Conservation (phyloP, 2,888 invertebrate genomes). For the Apantesis nais region DNA sequence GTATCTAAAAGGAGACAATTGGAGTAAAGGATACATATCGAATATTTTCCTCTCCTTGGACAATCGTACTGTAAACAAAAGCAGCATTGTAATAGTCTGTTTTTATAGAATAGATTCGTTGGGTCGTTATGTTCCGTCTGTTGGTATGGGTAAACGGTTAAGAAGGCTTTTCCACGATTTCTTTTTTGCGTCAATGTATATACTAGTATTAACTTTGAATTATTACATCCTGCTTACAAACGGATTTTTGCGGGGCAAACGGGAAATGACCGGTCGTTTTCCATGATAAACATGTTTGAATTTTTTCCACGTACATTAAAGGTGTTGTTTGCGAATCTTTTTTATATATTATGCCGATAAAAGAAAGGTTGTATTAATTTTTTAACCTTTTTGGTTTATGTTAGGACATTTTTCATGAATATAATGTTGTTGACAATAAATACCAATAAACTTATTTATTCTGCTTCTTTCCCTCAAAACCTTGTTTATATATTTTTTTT, state of each 20-base stretch:
- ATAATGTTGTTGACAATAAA: background rate
- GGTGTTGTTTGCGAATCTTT: conserved; percentile 23
- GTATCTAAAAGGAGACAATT: conserved; percentile 54
- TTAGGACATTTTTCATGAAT: background rate
- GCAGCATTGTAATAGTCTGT: conserved; percentile 53
- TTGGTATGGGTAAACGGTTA: conserved; percentile 38
- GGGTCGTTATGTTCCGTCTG: conserved; percentile 37
- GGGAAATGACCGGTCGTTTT: conserved; percentile 46
- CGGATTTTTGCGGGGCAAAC: conserved; percentile 32
- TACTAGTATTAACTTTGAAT: conserved; percentile 45
- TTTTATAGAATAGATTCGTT: conserved; percentile 51
- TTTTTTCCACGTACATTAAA: conserved; percentile 36
- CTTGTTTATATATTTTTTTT: too few species aligned
- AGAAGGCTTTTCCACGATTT: conserved; percentile 45
- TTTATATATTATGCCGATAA: conserved; percentile 28
- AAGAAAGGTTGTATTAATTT: conserved; percentile 15
- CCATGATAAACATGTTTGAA: conserved; percentile 48
- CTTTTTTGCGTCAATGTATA: conserved; percentile 50
- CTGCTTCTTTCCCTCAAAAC: too few species aligned
- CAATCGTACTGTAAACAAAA: conserved; percentile 58
- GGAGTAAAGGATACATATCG: conserved; percentile 56
- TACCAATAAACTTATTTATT: background rate
- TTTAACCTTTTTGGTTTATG: conserved; percentile 2
- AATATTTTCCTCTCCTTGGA: conserved; percentile 56
- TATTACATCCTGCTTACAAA: conserved; percentile 40